Conservation (phyloP, 2,113 vertebrate genomes). For the Centrocercus urophasianus region DNA sequence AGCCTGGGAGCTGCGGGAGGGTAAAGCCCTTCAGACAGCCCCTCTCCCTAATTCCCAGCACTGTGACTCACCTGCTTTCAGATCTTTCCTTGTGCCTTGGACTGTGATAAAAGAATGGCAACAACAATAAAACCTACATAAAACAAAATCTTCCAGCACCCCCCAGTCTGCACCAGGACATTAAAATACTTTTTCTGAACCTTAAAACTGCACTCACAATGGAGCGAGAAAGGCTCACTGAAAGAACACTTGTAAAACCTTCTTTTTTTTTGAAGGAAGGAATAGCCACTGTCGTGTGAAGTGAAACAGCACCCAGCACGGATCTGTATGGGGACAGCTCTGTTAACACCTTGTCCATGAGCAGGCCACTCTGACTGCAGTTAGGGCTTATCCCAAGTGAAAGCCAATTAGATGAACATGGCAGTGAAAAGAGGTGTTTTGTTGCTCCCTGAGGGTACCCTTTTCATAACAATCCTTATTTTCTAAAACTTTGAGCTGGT, state of each 20-base stretch:
- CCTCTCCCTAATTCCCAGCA: background rate
- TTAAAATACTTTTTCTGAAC: background rate
- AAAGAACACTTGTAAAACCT: background rate
- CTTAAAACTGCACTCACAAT: background rate
- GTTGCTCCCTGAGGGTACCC: background rate
- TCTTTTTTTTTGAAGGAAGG: background rate
- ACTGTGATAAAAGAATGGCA: background rate
- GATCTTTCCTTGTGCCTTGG: background rate
- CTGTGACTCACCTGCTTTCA: conserved; percentile 36
- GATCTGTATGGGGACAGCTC: conserved; percentile 28
- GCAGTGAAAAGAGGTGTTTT: background rate
- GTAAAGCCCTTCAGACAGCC: background rate
- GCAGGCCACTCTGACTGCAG: conserved; percentile 18
- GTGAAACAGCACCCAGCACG: background rate
- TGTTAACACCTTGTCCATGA: background rate
- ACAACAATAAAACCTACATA: background rate
- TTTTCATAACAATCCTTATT: conserved; percentile 24
- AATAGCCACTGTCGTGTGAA: background rate
- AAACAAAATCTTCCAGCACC: background rate
- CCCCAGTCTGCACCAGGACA: accelerated
- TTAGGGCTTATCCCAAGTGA: background rate
- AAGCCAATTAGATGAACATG: conserved; percentile 22
- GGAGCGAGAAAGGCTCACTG: background rate
- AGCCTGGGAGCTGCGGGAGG: background rate
- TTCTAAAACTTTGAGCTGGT: conserved; percentile 57